Evolutionary conservation across 2,888 invertebrate species (phyloP).

Genomic region (Nephrotoma guestfalica): DNA sequence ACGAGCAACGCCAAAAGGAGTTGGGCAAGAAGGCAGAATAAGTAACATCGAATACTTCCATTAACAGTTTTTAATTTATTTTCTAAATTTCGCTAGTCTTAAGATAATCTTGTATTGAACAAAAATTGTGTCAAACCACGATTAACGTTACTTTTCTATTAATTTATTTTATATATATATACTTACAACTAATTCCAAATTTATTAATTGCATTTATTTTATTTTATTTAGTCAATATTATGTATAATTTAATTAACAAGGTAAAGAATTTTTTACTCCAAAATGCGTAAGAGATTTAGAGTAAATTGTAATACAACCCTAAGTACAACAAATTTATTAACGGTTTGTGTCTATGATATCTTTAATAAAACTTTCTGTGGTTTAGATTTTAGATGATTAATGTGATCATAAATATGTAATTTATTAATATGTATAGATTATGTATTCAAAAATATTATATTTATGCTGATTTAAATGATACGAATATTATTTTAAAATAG

Average conservation of each 20-base stretch:
- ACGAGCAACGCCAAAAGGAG: conserved; percentile 31
- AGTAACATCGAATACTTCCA: conserved; percentile 6
- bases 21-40: conserved; percentile 27
- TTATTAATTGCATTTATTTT: not conserved
- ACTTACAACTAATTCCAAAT: not conserved
- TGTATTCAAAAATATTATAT: not conserved
- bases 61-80: not conserved
- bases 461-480: too few relatives aligned
- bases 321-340: not conserved
- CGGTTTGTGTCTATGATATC: not conserved
- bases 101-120: not conserved
- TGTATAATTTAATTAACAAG: not conserved
- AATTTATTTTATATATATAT: not conserved
- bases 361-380: not conserved
- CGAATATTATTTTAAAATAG: too few relatives aligned
- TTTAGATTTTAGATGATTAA: not conserved
- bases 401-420: not conserved
- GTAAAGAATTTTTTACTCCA: not conserved
- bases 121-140: not conserved
- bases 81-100: not conserved
- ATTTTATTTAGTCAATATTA: not conserved
- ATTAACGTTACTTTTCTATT: not conserved
- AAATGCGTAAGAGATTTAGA: not conserved
- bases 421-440: not conserved
- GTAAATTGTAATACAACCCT: not conserved